Evolutionary conservation across 2,888 invertebrate species (phyloP), one percentile per base, ranked within the genome.

Genomic region (Nephrotoma appendiculata): DNA sequence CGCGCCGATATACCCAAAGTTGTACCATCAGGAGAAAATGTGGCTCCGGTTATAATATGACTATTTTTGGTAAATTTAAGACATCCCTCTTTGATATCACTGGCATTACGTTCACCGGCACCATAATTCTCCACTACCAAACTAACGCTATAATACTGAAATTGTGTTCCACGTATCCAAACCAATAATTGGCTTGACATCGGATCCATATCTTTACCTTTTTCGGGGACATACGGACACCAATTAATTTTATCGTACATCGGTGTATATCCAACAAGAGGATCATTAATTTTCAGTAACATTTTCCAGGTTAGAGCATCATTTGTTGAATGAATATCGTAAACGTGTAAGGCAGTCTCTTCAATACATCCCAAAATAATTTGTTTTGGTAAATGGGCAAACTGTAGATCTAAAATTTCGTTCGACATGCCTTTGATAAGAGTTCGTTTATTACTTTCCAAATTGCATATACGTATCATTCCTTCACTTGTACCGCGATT

Each of bases 11-110:
- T 97, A 84, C 98, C 98, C 87, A 99, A 94, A 9, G 98, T 98
- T 19, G 97, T 97, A 44, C 98, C 98, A 92, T 98, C 99, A 0
- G 98, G 98, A 84, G 98, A 97, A 91, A 98, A 96, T 48, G 97
- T 95, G 11, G 97, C 97, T 92, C 97, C 97, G 15, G 96, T 94
- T 86, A 98, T 95, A 41, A 94, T 93, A 89, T 94, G 92, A 0
- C 92, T 91, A 89, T 95, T 94, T 87, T 94, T 93, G 5, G 88
- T 88, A 85, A 90, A 90, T 87, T 89, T 90, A 2, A 91, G 88
- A 88, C 91, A 91, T 0, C 91, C 92, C 0, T 90, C 89, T 31
- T 89, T 90, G n/a, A 92, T 88, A 5, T 89, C 89, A 6, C 88
- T 88, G 0, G 90, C 89, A 57, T 89, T 88, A 44, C 90, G 90